Evolutionary conservation across 1,140 invertebrate species (phyloP), one percentile per base, ranked within the genome.

Genomic region (Calosoma granatense): DNA sequence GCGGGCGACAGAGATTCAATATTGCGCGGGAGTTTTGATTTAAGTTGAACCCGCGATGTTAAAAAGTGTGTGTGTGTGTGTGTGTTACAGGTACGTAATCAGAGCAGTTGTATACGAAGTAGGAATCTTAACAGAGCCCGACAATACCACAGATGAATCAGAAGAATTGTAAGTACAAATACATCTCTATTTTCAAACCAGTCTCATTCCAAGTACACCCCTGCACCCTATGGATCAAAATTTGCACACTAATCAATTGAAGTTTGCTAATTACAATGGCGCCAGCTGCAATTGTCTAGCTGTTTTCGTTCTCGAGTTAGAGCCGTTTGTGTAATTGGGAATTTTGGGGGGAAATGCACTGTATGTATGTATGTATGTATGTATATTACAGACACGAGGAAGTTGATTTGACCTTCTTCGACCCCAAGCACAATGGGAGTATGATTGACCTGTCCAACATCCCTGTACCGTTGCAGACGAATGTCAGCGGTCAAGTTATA

Each of bases 101-200:
- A 78, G 76, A 61, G 77, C 78, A 1, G 70, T 79, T 17, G 77
- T 79, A 26, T 80, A 80, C 63, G 78, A 80, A 69, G 76, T 80
- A 57, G 78, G 78, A 43, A 78, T 80, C 56, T 66, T 80, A 21
- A 78, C 78, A 12, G 76, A 80, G 56, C 72, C 68, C 6, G 65
- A 65, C 43, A 76, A 73, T 53, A 68, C 73, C 22, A 70, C 66
- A 1, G 73, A 72, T 23, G 15, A 70, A 70, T 58, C 57, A 22
- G 41, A 59, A 51, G 54, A 47, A 30, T 51, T 23, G 22, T 57
- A 51, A 22, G 17, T 57, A 11, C n/a, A n/a, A n/a, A n/a, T n/a
- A n/a, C 2, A n/a, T 11, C 36, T 12, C 2, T 56, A 2, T 17
- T 2, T 43, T 1, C 22, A 20, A 41, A 17, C 26, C 2, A 41